Evolutionary conservation across 2,113 vertebrate genomes (phyloP), one percentile per base, ranked within the genome.

Genomic region (Aegypius monachus): DNA sequence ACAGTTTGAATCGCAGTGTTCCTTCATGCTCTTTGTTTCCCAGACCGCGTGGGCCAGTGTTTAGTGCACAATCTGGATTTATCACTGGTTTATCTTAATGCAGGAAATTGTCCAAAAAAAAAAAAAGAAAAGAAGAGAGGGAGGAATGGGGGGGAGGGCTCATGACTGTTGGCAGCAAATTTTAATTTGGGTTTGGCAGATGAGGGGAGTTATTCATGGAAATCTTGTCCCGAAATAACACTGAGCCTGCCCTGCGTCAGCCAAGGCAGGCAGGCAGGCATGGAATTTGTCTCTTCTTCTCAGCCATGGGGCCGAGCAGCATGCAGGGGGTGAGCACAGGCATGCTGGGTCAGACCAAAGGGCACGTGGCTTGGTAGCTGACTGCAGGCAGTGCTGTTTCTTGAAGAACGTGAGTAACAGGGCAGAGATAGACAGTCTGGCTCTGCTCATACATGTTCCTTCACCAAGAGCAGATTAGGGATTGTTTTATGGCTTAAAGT

Each of bases 181-280:
- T 95, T 93, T 88, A 78, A 50, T 88, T 93, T 42, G 43, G 59
- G 43, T 92, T 92, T 92, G 83, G 86, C 80, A 92, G 47, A 78
- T 50, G 36, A 74, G 61, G 66, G 27, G 47, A 78, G 52, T 78
- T 96, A 92, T 88, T 96, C 52, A 36, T 42, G 68, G 88, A 81
- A 86, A 43, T 34, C 61, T 81, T 92, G 70, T 86, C 91, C 86
- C 40, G 9, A 56, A 92, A 94, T 84, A 78, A 63, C 73, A 63
- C 38, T 3, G 48, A 25, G 63, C 67, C 45, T 90, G 67, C 62
- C 65, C 74, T 86, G 40, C 6, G 1, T 45, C 71, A 86, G 58
- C 38, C 80, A 42, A 55, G 45, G n/a, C 19, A 12, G 48, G 55
- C 32, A 38, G 29, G 52, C 31, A 14, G 8, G 9, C 3, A 16